A percentile compares a stretch with the other conserved stretches of the same genome.
phyloP scores from a whole-genome alignment of 2,113 vertebrate genomes.

The Phoxinus phoxinus region DNA sequence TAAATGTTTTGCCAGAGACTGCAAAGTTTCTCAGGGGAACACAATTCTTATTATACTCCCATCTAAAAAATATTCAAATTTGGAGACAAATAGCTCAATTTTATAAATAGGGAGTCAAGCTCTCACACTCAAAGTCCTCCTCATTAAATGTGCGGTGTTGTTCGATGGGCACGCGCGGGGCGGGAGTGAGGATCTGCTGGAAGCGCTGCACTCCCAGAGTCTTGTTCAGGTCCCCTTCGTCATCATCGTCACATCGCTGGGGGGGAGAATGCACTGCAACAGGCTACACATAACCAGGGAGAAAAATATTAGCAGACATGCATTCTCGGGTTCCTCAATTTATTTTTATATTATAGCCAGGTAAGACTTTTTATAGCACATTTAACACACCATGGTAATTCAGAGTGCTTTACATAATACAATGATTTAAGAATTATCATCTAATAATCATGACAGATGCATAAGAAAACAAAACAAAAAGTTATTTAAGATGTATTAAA shows the following conservation, averaged over 20 bases:
- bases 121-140: conserved; percentile 86
- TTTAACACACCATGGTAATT: neutral
- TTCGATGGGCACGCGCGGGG: conserved; percentile 75
- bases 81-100: neutral
- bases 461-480: neutral
- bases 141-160: conserved; percentile 83
- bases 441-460: neutral
- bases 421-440: neutral
- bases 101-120: conserved; percentile 5
- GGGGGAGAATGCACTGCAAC: conserved; percentile 69
- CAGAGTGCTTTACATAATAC: neutral
- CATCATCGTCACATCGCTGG: conserved; percentile 60
- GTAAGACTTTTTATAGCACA: too few relatives aligned
- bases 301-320: neutral
- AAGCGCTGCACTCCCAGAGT: conserved; percentile 84
- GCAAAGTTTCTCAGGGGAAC: neutral
- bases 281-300: conserved; percentile 62
- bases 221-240: conserved; percentile 83
- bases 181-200: conserved; percentile 80
- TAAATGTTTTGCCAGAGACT: neutral
- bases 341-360: neutral
- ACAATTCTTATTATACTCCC: neutral
- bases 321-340: neutral
- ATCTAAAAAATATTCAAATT: neutral
- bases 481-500: neutral